These are phyloP conservation scores for Mesocricetus auratus DNA, from an alignment of 2,113 vertebrate species.

Conservation along the genomic window DNA sequence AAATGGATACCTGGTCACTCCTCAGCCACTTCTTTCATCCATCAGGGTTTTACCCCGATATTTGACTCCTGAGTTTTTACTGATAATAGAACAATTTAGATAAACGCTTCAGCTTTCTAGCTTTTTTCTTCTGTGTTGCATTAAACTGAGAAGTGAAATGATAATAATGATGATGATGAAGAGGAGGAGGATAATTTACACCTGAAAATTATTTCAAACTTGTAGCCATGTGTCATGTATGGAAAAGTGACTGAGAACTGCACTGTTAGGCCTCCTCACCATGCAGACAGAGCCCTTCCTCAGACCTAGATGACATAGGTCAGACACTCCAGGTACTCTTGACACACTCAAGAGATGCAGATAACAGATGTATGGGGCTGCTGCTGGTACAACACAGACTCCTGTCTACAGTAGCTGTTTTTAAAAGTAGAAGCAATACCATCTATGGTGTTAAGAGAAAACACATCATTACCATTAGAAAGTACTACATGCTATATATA, in stretches of 20 bases:
- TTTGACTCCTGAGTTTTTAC: background rate
- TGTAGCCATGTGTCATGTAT: background rate
- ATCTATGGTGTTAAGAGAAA: background rate
- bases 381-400: background rate
- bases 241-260: too few relatives aligned
- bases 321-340: background rate
- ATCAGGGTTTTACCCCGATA: background rate
- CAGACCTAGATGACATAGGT: background rate
- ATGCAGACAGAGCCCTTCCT: background rate
- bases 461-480: background rate
- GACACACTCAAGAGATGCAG: background rate
- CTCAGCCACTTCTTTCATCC: background rate
- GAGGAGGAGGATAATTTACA: background rate
- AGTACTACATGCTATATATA: background rate
- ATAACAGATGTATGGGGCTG: background rate
- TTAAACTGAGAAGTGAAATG: background rate
- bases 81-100: background rate
- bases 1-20: background rate
- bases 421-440: background rate
- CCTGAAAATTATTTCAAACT: conserved; percentile 45
- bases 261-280: background rate
- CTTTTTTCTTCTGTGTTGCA: background rate
- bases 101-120: background rate
- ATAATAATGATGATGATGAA: background rate
- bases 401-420: background rate